phyloP scores from a whole-genome alignment of 92 coral and sea anemone species.

The Actinostola sp. region DNA sequence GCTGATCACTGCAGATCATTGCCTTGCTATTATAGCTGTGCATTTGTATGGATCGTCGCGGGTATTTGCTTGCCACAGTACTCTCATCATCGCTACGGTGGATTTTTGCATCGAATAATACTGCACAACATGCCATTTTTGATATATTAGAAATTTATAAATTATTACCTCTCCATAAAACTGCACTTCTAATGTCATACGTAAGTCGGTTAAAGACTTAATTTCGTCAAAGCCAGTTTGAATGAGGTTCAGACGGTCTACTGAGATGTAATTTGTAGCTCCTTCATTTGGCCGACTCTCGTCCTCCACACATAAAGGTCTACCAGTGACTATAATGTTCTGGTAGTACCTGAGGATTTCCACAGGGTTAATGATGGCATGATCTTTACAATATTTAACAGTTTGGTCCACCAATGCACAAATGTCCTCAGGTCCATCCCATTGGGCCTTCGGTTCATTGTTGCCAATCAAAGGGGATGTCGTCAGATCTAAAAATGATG shows the following conservation, averaged over 20 bases:
- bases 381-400: conserved; percentile 22
- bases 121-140: too few species aligned
- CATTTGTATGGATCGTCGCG: too few species aligned
- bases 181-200: conserved; percentile 44
- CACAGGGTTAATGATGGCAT: conserved; percentile 31
- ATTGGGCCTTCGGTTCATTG: too few species aligned
- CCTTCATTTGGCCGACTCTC: conserved; percentile 34
- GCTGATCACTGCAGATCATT: too few species aligned
- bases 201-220: conserved; percentile 31
- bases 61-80: too few species aligned
- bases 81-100: too few species aligned
- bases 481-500: too few species aligned
- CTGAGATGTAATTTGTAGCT: conserved; percentile 45
- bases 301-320: conserved; percentile 30
- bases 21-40: too few species aligned
- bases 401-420: conserved; percentile 19
- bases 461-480: too few species aligned
- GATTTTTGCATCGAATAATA: too few species aligned
- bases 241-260: conserved; percentile 45
- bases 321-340: conserved; percentile 40
- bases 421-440: conserved; percentile 18
- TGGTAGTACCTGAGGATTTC: conserved; percentile 50
- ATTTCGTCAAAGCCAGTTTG: conserved; percentile 52
- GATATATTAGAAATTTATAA: too few species aligned
- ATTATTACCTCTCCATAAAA: conserved; percentile 56